These are phyloP conservation scores for Sicus ferrugineus DNA, from an alignment of 2,888 invertebrate species.

Conservation along the genomic window DNA sequence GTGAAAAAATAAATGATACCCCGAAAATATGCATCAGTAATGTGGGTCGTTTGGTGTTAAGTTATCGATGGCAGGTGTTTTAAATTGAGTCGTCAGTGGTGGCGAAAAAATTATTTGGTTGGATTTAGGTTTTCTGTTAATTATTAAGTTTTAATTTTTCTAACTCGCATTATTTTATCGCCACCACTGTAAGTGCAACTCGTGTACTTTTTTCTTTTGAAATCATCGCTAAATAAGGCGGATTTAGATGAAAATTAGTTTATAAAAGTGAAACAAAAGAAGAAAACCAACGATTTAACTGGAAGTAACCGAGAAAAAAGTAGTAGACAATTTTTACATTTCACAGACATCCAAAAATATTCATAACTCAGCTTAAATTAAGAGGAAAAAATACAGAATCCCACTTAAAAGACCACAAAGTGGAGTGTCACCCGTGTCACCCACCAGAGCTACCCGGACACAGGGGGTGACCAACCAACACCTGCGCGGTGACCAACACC, in stretches of 20 bases:
- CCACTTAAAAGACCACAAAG: not conserved
- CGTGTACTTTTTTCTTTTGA: not conserved
- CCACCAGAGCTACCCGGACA: not conserved
- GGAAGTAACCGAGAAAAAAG: not conserved
- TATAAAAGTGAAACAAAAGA: not conserved
- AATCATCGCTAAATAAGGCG: not conserved
- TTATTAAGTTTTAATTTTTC: not conserved
- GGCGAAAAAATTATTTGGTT: not conserved
- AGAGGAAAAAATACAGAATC: too few species aligned
- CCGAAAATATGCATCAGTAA: not conserved
- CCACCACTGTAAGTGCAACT: not conserved
- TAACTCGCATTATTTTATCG: not conserved
- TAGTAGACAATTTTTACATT: conserved; percentile 2
- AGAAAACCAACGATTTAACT: not conserved
- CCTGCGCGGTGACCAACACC: not conserved
- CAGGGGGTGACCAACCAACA: not conserved
- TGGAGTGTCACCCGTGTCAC: not conserved
- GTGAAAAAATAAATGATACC: conserved; percentile 1
- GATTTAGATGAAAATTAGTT: not conserved
- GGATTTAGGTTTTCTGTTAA: not conserved
- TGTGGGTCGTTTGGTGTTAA: not conserved
- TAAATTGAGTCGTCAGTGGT: conserved; percentile 14
- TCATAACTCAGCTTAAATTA: conserved; percentile 22
- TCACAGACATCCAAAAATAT: conserved; percentile 16
- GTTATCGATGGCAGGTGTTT: not conserved